Conservation (phyloP, 2,797 vertebrate genomes). For the Argya squamiceps region DNA sequence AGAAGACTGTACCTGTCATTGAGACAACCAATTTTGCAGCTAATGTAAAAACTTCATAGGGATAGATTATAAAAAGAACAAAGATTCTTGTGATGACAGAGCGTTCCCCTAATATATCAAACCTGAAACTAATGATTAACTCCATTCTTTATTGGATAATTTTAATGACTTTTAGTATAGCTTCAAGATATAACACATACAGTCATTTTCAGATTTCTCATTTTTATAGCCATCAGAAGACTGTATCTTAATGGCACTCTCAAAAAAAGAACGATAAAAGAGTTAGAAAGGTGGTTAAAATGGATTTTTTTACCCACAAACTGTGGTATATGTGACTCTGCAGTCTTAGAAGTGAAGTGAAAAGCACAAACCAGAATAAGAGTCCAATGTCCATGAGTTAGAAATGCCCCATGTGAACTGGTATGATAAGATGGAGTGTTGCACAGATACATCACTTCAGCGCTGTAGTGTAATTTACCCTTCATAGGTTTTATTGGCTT, state of each 20-base stretch:
- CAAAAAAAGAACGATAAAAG: slow-evolving; percentile 30
- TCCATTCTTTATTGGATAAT: slow-evolving; percentile 51
- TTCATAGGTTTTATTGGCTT: background rate
- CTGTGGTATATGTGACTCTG: background rate
- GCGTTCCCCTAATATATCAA: slow-evolving; percentile 36
- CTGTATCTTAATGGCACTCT: slow-evolving; percentile 34
- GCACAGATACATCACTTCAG: background rate
- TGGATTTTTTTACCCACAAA: background rate
- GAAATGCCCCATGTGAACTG: background rate
- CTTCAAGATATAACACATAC: slow-evolving; percentile 52
- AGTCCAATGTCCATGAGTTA: background rate
- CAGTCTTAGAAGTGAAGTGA: background rate
- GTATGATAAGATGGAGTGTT: background rate
- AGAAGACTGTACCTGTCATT: background rate
- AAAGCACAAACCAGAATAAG: background rate
- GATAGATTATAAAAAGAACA: slow-evolving; percentile 26
- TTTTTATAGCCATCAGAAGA: slow-evolving; percentile 55
- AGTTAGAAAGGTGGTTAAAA: background rate
- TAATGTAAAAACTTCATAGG: slow-evolving; percentile 11
- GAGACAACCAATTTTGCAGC: background rate
- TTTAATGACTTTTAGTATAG: slow-evolving; percentile 57
- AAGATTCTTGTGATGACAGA: slow-evolving; percentile 35
- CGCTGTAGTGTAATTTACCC: background rate
- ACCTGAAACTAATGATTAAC: slow-evolving; percentile 53
- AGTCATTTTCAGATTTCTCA: slow-evolving; percentile 66